A percentile compares a stretch with the other conserved stretches of the same genome.
phyloP scores from a whole-genome alignment of 1,140 invertebrate genomes.

The Dendroctonus ponderosae region DNA sequence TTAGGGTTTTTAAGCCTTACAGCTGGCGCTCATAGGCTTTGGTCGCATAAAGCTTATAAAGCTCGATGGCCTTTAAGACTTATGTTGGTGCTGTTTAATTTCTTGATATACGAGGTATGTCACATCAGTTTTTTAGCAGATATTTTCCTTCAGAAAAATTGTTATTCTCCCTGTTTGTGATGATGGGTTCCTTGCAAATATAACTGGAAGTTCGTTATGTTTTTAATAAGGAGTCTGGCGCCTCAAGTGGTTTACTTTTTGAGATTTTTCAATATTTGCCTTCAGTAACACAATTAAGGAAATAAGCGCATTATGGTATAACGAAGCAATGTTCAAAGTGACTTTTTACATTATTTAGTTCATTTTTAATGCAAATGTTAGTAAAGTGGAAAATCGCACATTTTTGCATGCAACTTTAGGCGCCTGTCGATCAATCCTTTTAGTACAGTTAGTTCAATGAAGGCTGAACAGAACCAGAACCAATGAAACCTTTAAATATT shows the following conservation, averaged over 20 bases:
- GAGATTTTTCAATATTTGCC: neutral
- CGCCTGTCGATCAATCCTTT: neutral
- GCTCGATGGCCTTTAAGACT: constrained; percentile 12
- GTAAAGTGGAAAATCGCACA: neutral
- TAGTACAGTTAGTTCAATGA: neutral
- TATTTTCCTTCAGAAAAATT: neutral
- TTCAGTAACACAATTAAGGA: neutral
- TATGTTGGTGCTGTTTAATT: constrained; percentile 2
- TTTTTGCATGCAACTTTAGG: neutral
- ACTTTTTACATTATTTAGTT: neutral
- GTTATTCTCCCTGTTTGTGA: no score
- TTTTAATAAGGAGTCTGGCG: neutral
- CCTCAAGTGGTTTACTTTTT: neutral
- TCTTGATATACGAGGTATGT: constrained; percentile 6
- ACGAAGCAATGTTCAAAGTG: neutral
- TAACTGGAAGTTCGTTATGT: neutral
- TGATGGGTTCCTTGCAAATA: no score
- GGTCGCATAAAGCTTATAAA: constrained; percentile 10
- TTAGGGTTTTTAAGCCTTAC: constrained; percentile 7
- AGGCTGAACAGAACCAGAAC: constrained; percentile 49
- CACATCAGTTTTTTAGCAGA: neutral
- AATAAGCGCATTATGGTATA: neutral
- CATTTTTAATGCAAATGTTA: neutral
- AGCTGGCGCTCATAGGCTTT: constrained; percentile 11
- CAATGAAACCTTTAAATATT: constrained; percentile 48